phyloP scores from a whole-genome alignment of 23 tunicate genomes.

The Styela clava region DNA sequence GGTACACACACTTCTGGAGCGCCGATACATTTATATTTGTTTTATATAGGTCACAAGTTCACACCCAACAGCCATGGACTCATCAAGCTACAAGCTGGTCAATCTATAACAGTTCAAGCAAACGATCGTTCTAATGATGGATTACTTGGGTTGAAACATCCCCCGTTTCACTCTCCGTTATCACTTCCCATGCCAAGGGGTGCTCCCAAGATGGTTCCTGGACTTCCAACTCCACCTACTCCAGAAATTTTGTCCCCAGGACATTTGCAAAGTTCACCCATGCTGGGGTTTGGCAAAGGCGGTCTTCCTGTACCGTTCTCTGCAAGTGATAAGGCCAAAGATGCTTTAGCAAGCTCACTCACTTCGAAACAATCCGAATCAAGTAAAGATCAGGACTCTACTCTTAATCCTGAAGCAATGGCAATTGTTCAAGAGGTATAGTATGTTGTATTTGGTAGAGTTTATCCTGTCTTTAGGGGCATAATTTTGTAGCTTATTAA shows the following conservation, averaged over 20 bases:
- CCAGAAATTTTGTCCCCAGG: conserved; percentile 2
- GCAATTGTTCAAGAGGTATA: conserved; percentile 81
- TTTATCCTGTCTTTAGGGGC: no score
- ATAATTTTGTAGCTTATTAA: no score
- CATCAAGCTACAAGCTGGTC: conserved; percentile 30
- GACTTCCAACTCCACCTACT: not conserved
- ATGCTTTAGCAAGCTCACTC: not conserved
- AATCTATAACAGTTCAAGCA: conserved; percentile 30
- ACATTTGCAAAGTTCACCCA: not conserved
- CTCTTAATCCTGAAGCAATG: conserved; percentile 63
- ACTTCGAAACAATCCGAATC: not conserved
- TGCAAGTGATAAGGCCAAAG: not conserved
- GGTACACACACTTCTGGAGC: no score
- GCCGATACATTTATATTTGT: no score
- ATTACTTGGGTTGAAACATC: not conserved
- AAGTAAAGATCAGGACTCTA: not conserved
- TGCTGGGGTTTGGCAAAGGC: not conserved
- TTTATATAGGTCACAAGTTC: not conserved
- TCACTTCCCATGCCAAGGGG: not conserved
- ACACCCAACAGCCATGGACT: conserved; percentile 14
- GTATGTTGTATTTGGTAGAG: not conserved
- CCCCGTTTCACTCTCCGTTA: not conserved
- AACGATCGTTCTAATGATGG: not conserved
- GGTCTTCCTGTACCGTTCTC: not conserved
- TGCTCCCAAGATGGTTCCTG: conserved; percentile 15